Conservation (phyloP, 2,797 vertebrate species). For the Lycodopsis pacificus region DNA sequence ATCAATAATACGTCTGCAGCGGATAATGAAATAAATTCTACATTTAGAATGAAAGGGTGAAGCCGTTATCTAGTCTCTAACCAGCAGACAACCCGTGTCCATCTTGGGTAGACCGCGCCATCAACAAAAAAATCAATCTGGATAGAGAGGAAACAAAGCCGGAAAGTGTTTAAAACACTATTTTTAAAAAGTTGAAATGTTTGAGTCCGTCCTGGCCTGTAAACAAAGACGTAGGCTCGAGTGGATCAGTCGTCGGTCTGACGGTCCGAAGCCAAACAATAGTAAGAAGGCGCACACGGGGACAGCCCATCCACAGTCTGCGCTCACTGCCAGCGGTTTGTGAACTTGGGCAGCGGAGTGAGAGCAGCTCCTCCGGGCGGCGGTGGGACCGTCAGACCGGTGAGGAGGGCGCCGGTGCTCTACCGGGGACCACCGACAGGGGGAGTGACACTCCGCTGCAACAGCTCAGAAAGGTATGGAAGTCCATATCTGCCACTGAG, state of each 20-base stretch:
- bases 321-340: conserved; percentile 50
- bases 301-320: conserved; percentile 24
- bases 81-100: conserved; percentile 63
- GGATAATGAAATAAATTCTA: conserved; percentile 11
- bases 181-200: not conserved
- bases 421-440: conserved; percentile 36
- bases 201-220: not conserved
- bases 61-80: conserved; percentile 53
- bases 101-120: conserved; percentile 67
- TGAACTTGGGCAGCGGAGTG: conserved; percentile 61
- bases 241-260: not conserved
- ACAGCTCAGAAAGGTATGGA: too few relatives aligned
- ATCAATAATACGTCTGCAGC: not conserved
- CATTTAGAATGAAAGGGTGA: conserved; percentile 37
- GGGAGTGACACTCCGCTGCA: conserved; percentile 1
- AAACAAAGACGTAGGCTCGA: not conserved
- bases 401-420: not conserved
- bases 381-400: conserved; percentile 41
- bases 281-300: conserved; percentile 5
- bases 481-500: not conserved
- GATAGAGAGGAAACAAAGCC: conserved; percentile 6
- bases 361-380: conserved; percentile 64
- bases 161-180: not conserved
- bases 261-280: conserved; percentile 25
- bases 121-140: conserved; percentile 32